phyloP scores from a whole-genome alignment of 2,888 invertebrate species.

The Ophion ventricosus region DNA sequence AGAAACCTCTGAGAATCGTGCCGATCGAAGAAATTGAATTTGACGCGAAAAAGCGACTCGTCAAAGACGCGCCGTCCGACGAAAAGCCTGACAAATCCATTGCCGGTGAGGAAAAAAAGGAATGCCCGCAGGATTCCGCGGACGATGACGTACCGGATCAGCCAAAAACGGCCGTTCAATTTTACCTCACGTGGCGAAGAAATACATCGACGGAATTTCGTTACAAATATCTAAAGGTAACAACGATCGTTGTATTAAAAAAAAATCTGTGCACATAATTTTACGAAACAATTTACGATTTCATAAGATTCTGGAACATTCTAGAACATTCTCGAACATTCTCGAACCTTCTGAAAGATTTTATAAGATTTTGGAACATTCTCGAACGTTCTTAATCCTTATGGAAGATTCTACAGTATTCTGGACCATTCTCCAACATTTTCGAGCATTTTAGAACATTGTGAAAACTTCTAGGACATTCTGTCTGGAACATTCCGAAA shows the following conservation, averaged over 20 bases:
- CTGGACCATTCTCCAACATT: neutral
- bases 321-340: neutral
- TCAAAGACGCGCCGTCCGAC: slow-evolving; percentile 39
- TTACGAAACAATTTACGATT: neutral
- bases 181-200: slow-evolving; percentile 87
- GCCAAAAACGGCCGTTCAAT: slow-evolving; percentile 88
- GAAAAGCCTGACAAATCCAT: slow-evolving; percentile 42
- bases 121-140: slow-evolving; percentile 17
- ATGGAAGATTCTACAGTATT: neutral
- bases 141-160: slow-evolving; percentile 77
- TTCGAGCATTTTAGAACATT: neutral
- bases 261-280: neutral
- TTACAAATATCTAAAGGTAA: slow-evolving; percentile 86
- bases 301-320: neutral
- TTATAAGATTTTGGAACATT: neutral
- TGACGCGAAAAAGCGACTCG: slow-evolving; percentile 73
- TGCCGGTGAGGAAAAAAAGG: slow-evolving; percentile 49
- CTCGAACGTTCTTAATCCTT: too few relatives aligned
- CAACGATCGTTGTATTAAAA: neutral
- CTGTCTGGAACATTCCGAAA: neutral
- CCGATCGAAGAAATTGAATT: slow-evolving; percentile 83
- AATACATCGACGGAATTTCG: slow-evolving; percentile 84
- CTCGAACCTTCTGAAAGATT: neutral
- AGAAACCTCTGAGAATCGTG: slow-evolving; percentile 86
- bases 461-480: neutral